Evolutionary conservation across 2,113 vertebrate species (phyloP), one percentile per base, ranked within the genome.

Genomic region (Apaloderma vittatum): DNA sequence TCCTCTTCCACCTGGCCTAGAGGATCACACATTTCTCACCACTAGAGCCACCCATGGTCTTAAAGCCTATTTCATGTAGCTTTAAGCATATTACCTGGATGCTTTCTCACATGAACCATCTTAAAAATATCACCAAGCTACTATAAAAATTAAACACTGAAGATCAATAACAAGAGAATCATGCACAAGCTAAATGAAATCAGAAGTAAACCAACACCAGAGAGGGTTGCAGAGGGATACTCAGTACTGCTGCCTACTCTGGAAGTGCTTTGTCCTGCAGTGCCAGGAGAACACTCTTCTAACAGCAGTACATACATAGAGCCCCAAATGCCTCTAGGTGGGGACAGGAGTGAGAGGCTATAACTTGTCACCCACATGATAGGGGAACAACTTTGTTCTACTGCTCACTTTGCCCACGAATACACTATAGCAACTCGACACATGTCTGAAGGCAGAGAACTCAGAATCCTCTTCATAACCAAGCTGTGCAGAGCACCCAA

Each of bases 321-420:
- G 21, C 24, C 29, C 29, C 54, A 88, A 49, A 49, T 51, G 26
- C n/a, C 51, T 71, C n/a, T 63, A 54, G 46, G 14, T 55, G 22
- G 37, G 54, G 24, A 55, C 34, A 20, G 30, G 14, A 84, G 6
- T 40, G 27, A 86, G 48, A 62, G 19, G n/a, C 18, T 36, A 4
- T 43, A 78, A 81, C 20, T 29, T 4, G 11, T 63, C 29, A 86
- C 12, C 2, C 0, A 1, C 0, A 3, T 46, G 73, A 65, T 8
- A 74, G 30, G 8, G 18, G 16, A 62, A 29, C 37, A 75, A 23
- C 7, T 71, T 78, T 40, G 63, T 40, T 62, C 70, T 29, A 43
- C n/a, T 73, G 46, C 63, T 62, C 29, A 9, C 59, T 84, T 92
- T 74, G 43, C 4, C 61, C 46, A 57, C 78, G 11, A 71, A 36